Percentiles rank a stretch among this genome's conserved stretches.
phyloP scores from a whole-genome alignment of 2,888 invertebrate species.

The Drosophila monieri region DNA sequence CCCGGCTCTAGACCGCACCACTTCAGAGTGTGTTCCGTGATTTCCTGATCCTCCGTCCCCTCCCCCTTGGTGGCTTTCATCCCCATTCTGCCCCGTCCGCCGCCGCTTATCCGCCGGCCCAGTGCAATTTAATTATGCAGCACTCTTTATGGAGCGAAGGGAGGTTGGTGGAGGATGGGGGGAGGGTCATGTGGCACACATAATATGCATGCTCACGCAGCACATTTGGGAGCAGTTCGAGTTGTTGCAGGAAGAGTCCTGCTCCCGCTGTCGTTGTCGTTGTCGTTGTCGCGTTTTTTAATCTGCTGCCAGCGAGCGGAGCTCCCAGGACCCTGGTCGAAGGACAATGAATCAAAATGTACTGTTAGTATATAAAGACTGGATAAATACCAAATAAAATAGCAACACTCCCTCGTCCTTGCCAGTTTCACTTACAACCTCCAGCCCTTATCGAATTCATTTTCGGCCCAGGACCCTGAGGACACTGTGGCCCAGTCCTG shows the following conservation, averaged over 20 bases:
- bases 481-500: slow-evolving; percentile 20
- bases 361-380: too few relatives aligned
- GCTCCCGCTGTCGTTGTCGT: neutral
- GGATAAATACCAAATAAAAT: too few relatives aligned
- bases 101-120: slow-evolving; percentile 48
- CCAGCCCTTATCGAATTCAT: too few relatives aligned
- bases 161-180: neutral
- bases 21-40: slow-evolving; percentile 29
- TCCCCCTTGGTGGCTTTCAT: neutral
- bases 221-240: slow-evolving; percentile 69
- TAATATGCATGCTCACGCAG: slow-evolving; percentile 64
- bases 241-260: slow-evolving; percentile 36
- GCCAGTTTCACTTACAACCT: too few relatives aligned
- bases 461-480: neutral
- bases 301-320: neutral
- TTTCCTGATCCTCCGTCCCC: slow-evolving; percentile 32
- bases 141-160: slow-evolving; percentile 10
- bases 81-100: slow-evolving; percentile 8
- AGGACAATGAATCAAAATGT: neutral
- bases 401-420: too few relatives aligned
- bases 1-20: neutral
- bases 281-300: slow-evolving; percentile 7
- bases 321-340: neutral
- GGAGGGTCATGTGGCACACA: neutral
- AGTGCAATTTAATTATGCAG: slow-evolving; percentile 67